Conservation (phyloP, 2,888 invertebrate species). For the Xylophagus ater region DNA sequence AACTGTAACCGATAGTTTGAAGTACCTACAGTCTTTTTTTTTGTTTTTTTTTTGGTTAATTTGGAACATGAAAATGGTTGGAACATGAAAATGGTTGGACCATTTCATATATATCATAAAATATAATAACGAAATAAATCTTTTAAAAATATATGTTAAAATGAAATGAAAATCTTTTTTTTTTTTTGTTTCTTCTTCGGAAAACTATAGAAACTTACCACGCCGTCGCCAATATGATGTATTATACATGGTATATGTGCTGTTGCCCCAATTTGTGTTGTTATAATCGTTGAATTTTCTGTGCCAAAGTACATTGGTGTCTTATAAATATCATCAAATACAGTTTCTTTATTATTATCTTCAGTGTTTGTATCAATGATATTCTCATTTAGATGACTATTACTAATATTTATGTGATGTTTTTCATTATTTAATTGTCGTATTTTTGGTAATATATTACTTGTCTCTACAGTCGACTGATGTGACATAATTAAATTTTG, state of each 20-base stretch:
- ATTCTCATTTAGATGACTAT: slow-evolving; percentile 15
- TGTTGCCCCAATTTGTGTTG: slow-evolving; percentile 74
- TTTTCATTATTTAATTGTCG: slow-evolving; percentile 13
- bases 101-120: too few relatives aligned
- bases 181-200: slow-evolving; percentile 9
- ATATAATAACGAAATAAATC: slow-evolving; percentile 22
- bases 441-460: slow-evolving; percentile 12
- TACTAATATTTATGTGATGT: not conserved
- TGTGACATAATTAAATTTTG: slow-evolving; percentile 32
- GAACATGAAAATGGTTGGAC: too few relatives aligned
- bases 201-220: slow-evolving; percentile 50
- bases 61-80: too few relatives aligned
- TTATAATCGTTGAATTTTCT: slow-evolving; percentile 68
- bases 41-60: not conserved
- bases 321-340: slow-evolving; percentile 38
- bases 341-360: slow-evolving; percentile 20
- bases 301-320: slow-evolving; percentile 71
- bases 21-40: not conserved
- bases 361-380: slow-evolving; percentile 20
- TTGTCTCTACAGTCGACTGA: slow-evolving; percentile 14
- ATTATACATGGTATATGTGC: slow-evolving; percentile 75
- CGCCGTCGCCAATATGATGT: slow-evolving; percentile 75
- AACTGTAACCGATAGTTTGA: too few relatives aligned
- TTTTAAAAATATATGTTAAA: slow-evolving; percentile 16
- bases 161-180: slow-evolving; percentile 22